Evolutionary conservation across 1,140 invertebrate genomes (phyloP).

Genomic region (Drosophila hydei): DNA sequence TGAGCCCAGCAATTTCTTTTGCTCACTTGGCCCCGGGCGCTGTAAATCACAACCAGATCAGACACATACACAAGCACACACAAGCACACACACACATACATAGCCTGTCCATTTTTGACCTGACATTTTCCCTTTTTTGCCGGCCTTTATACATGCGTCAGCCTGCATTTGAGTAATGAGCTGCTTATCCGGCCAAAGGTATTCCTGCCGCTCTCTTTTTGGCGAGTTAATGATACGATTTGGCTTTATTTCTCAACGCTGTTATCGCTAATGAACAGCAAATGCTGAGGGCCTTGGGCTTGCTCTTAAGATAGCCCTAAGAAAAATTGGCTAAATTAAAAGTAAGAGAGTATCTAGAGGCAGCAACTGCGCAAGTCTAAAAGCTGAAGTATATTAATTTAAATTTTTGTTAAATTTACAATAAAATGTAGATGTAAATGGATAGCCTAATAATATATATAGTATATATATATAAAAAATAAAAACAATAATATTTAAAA

Average conservation of each 20-base stretch:
- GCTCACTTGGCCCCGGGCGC: slow-evolving; percentile 23
- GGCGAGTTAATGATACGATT: slow-evolving; percentile 63
- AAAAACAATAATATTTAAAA: too few relatives aligned
- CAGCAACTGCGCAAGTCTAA: background rate
- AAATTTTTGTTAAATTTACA: too few relatives aligned
- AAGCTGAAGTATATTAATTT: too few relatives aligned
- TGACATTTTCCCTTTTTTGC: slow-evolving; percentile 26
- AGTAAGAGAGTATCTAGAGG: background rate
- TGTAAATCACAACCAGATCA: slow-evolving; percentile 57
- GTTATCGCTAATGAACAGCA: slow-evolving; percentile 36
- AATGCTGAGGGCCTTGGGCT: background rate
- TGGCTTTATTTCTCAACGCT: slow-evolving; percentile 25
- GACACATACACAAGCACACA: slow-evolving; percentile 14
- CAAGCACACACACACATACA: background rate
- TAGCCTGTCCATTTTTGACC: slow-evolving; percentile 27
- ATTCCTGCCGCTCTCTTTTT: slow-evolving; percentile 21
- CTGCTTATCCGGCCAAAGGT: slow-evolving; percentile 74
- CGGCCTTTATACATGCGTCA: slow-evolving; percentile 14
- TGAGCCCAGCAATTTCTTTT: slow-evolving; percentile 66
- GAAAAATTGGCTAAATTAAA: slow-evolving; percentile 1
- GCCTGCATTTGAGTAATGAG: slow-evolving; percentile 73
- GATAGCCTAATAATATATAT: too few relatives aligned
- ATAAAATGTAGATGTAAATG: too few relatives aligned
- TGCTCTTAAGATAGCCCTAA: background rate
- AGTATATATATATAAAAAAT: too few relatives aligned